Evolutionary conservation across 2,113 vertebrate species (phyloP).

Genomic region (Oreochromis aureus): DNA sequence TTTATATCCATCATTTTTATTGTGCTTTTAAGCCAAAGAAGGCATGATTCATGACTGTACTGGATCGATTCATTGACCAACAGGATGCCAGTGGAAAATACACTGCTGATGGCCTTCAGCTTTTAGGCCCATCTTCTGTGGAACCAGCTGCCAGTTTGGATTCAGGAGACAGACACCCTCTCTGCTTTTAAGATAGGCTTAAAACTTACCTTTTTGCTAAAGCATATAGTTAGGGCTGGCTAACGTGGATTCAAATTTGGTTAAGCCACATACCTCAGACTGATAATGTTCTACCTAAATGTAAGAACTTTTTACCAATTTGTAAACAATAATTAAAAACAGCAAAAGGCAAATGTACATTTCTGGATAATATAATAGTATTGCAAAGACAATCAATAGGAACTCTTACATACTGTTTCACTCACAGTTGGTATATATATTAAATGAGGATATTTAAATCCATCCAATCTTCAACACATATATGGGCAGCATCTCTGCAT

Average conservation of each 20-base stretch:
- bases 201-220: neutral
- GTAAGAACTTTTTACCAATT: neutral
- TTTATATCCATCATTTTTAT: neutral
- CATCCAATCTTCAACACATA: neutral
- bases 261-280: neutral
- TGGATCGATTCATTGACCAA: neutral
- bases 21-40: neutral
- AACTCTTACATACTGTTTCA: neutral
- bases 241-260: fast-evolving
- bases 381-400: neutral
- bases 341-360: neutral
- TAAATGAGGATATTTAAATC: neutral
- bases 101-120: neutral
- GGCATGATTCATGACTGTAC: neutral
- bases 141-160: neutral
- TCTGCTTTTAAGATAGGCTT: neutral
- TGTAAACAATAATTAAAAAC: neutral
- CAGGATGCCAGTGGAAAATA: neutral
- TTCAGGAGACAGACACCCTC: neutral
- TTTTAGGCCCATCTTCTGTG: neutral
- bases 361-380: neutral
- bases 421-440: neutral
- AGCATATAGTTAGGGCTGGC: neutral
- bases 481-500: neutral
- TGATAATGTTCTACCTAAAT: neutral